Evolutionary conservation across 2,113 vertebrate genomes (phyloP), one percentile per base, ranked within the genome.

Genomic region (Anarrhichthys ocellatus): DNA sequence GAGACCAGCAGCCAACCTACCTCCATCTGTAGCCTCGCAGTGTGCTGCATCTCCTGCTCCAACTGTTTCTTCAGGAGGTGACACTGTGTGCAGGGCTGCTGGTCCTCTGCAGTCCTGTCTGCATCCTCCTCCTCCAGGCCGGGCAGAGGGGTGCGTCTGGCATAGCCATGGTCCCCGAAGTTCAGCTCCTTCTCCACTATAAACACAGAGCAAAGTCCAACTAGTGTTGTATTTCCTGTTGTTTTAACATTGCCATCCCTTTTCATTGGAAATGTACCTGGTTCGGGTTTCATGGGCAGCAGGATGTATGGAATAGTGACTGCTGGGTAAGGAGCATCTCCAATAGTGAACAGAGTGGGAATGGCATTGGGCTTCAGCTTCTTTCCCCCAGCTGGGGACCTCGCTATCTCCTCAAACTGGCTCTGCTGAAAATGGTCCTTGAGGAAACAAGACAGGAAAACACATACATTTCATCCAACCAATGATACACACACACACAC

Each of bases 301-400:
- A 91, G 24, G 44, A 91, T 75, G 72, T 85, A 92, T 4, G 93
- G 90, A 34, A 84, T 69, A 5, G 92, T 92, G 76, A 89, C 40
- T 10, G 78, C 91, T 5, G 94, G 94, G 61, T 94, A 96, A 5
- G 94, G 92, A 40, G 94, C 91, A 27, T 95, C 93, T 20, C 92
- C 92, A 1, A 92, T 83, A 48, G 82, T 93, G 80, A 96, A 96
- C 27, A 96, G 79, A 40, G 95, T 96, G 5, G 95, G 95, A 48
- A 96, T 93, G 10, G 95, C 95, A 54, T 96, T 96, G 62, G 95
- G 95, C 83, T 95, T 95, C 50, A 96, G 88, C 85, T 96, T 96
- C 88, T 92, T 95, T 0, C 95, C 95, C 36, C 95, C 95, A 3
- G 95, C 92, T 18, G 95, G 92, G 76, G 95, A 96, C 67, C 94